Percentiles rank a stretch among this genome's conserved stretches.
Evolutionary conservation across 2,797 vertebrate genomes (phyloP).

Genomic region (Pipistrellus kuhlii): DNA sequence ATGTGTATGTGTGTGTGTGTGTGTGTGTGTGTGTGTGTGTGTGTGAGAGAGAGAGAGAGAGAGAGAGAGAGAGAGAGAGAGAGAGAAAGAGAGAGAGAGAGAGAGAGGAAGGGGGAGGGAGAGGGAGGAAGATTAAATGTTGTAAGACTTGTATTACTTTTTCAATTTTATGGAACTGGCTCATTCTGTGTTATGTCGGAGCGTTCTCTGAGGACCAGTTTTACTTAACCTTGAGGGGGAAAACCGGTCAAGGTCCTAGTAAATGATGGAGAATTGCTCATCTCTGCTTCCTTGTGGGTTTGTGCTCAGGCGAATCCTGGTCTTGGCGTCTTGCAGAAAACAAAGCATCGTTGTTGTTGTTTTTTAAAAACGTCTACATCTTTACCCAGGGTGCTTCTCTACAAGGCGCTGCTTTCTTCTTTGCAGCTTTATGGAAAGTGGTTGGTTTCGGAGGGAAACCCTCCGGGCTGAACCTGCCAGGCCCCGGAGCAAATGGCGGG

Average conservation of each 20-base stretch:
- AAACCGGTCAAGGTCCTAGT: slow-evolving; percentile 55
- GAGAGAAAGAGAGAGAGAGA: neutral
- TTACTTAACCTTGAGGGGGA: slow-evolving; percentile 46
- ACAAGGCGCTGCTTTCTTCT: slow-evolving; percentile 22
- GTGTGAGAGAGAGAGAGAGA: too few relatives aligned
- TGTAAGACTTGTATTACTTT: slow-evolving; percentile 1
- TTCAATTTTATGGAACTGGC: slow-evolving; percentile 33
- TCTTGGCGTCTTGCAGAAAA: slow-evolving; percentile 44
- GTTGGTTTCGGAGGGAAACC: slow-evolving; percentile 65
- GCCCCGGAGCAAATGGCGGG: slow-evolving; percentile 42
- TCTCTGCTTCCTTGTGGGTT: slow-evolving; percentile 44
- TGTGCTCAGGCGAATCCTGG: neutral
- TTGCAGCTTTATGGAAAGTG: slow-evolving; percentile 9
- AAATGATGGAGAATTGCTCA: slow-evolving; percentile 19
- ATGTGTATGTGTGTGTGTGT: too few relatives aligned
- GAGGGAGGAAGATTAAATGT: neutral
- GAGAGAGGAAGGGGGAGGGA: too few relatives aligned
- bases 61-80: too few relatives aligned
- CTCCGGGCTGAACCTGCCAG: slow-evolving; percentile 56
- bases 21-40: too few relatives aligned
- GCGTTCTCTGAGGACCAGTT: slow-evolving; percentile 43
- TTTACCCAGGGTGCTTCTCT: slow-evolving; percentile 40
- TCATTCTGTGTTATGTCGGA: slow-evolving; percentile 34
- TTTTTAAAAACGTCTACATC: neutral
- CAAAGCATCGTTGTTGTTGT: neutral